Percentiles rank a stretch among this genome's conserved stretches.
Evolutionary conservation across 2,113 vertebrate genomes (phyloP).

Genomic region (Piprites chloris): DNA sequence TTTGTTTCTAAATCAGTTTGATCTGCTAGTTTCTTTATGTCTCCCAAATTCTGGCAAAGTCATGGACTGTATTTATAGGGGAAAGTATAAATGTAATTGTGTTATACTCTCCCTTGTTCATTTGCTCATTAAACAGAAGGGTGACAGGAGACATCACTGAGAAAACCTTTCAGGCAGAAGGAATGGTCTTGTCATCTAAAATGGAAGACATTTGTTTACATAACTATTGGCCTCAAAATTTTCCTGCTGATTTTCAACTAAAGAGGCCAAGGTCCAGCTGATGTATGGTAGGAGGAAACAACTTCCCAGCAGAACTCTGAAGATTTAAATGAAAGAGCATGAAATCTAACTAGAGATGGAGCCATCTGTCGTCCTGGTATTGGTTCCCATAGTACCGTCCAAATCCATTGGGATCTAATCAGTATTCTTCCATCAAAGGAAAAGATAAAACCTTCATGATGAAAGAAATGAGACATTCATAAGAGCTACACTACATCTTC

Average conservation of each 20-base stretch:
- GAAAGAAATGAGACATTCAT: neutral
- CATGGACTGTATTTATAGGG: neutral
- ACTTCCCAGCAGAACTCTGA: neutral
- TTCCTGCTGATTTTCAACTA: neutral
- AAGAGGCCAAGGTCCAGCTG: neutral
- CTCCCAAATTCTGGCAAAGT: neutral
- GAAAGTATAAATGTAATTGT: neutral
- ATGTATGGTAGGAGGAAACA: neutral
- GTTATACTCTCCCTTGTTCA: neutral
- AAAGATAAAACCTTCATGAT: neutral
- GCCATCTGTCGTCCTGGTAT: neutral
- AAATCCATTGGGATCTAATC: neutral
- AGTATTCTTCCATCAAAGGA: neutral
- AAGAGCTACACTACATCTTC: accelerated
- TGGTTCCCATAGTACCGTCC: neutral
- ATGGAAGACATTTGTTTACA: neutral
- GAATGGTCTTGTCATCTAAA: neutral
- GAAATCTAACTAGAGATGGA: neutral
- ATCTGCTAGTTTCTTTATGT: neutral
- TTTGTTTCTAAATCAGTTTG: neutral
- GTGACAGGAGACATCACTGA: neutral
- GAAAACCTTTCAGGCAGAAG: neutral
- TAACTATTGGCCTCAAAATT: neutral
- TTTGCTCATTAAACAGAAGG: neutral
- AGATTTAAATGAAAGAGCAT: neutral